These are phyloP conservation scores for Sipha flava DNA, from an alignment of 1,140 invertebrate genomes.

Conservation along the genomic window DNA sequence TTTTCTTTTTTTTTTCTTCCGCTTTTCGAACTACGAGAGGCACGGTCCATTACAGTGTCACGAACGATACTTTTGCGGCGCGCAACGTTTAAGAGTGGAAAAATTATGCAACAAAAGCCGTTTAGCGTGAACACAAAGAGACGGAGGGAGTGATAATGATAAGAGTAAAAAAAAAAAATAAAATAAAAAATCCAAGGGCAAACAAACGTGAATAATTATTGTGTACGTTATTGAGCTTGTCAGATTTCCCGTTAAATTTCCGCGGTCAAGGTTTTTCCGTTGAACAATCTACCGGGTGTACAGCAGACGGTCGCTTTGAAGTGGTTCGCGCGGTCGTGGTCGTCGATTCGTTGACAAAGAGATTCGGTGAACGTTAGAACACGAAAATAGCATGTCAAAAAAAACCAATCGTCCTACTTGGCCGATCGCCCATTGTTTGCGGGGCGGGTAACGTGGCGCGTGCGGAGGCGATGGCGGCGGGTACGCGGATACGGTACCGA, in stretches of 20 bases:
- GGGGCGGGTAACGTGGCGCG: neutral
- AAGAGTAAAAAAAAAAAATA: too few relatives aligned
- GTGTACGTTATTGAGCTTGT: neutral
- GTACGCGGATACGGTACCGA: neutral
- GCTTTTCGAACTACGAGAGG: too few relatives aligned
- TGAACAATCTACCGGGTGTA: neutral
- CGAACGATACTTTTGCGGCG: too few relatives aligned
- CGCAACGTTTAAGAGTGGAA: too few relatives aligned
- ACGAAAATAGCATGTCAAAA: conserved; percentile 20
- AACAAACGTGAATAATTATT: neutral
- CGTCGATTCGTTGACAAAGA: conserved; percentile 6
- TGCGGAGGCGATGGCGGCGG: neutral
- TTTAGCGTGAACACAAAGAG: too few relatives aligned
- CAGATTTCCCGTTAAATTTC: neutral
- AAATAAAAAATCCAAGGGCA: too few relatives aligned
- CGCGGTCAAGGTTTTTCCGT: neutral
- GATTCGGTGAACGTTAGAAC: neutral
- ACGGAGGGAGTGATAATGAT: too few relatives aligned
- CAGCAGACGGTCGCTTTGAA: neutral
- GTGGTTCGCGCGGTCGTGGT: neutral
- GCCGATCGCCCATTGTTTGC: neutral
- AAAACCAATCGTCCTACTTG: conserved; percentile 29
- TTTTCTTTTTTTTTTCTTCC: too few relatives aligned
- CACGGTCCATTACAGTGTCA: too few relatives aligned
- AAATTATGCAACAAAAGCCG: too few relatives aligned